These are phyloP conservation scores for Drosophila recens DNA, from an alignment of 2,888 invertebrate genomes.

Conservation along the genomic window DNA sequence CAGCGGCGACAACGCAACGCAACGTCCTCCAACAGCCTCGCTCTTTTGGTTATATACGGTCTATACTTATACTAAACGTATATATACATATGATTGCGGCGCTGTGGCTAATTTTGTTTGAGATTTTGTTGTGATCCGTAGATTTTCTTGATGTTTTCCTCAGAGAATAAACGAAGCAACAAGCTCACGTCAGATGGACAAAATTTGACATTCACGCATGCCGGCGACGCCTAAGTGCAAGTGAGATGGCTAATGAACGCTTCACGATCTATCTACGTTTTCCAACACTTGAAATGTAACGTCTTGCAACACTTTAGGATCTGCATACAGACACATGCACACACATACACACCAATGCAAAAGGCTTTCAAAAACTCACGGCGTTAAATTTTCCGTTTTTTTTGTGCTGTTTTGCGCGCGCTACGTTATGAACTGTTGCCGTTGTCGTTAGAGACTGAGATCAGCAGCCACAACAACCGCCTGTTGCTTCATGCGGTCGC, in stretches of 20 bases:
- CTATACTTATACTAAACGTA: conserved; percentile 8
- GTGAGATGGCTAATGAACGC: conserved; percentile 44
- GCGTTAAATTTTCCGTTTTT: conserved; percentile 48
- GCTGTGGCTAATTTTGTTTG: conserved; percentile 41
- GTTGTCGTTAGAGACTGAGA: conserved; percentile 75
- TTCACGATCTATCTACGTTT: conserved; percentile 38
- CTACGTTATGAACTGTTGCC: conserved; percentile 70
- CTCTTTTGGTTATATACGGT: conserved; percentile 39
- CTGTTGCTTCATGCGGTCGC: conserved; percentile 68
- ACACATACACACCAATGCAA: conserved; percentile 28
- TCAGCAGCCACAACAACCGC: conserved; percentile 72
- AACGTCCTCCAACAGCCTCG: conserved; percentile 40
- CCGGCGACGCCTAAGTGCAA: conserved; percentile 54
- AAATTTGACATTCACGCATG: conserved; percentile 57
- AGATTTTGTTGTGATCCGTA: conserved; percentile 56
- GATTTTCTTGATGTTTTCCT: conserved; percentile 44
- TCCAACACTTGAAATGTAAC: conserved; percentile 47
- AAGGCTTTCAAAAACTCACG: conserved; percentile 45
- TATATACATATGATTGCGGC: conserved; percentile 25
- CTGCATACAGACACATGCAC: conserved; percentile 15
- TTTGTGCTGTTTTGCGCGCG: conserved; percentile 66
- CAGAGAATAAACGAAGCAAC: conserved; percentile 28
- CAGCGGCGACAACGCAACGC: conserved; percentile 25
- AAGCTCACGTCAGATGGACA: conserved; percentile 23
- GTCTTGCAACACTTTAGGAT: conserved; percentile 69